Base-by-base conservation (phyloP, 1,140 invertebrate genomes). In the Archivesica marissinica region DNA sequence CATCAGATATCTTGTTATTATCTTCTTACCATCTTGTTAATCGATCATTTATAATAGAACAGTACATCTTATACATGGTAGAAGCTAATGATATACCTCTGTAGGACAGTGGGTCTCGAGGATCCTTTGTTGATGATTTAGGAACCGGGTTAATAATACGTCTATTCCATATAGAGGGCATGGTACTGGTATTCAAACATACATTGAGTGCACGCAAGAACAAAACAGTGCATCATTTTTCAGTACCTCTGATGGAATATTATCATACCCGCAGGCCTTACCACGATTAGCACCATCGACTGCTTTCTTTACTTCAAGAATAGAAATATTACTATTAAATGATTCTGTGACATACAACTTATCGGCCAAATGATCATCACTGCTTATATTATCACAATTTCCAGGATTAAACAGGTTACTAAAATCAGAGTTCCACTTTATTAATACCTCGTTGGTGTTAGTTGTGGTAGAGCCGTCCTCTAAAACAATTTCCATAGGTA, bases 181-280 rank as follows among this genome's bases (percentile, higher is more conserved):
- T 44, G 23, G 23, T 50, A 66, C 76, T 59, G 17, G 17, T 59
- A n/a, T 81, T 15, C 30, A n/a, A 81, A 54, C 44, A 72, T 2
- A 64, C 28, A 83, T 83, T 74, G 54, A n/a, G n/a, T n/a, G n/a
- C 20, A 35, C 30, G 41, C 0, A 82, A n/a, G 25, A 50, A 66
- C 15, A 23, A 50, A 17, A 74, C 25, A 41, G 52, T 38, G 38
- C 61, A 4, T 59, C n/a, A 72, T 82, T 74, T 59, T 82, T 82
- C n/a, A 70, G 59, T 39, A 59, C 44, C 30, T 74, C 66, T 2
- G n/a, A 15, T 0, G 39, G 78, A 17, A 72, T 70, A 15, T 33
- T 3, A 72, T 81, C 61, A 15, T 70, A 23, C 17, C 61, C 78
- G 0, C n/a, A 20, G n/a, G 41, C 41, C 28, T 81, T 70, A 17